phyloP scores from a whole-genome alignment of 2,888 invertebrate genomes.

The Drosophila multiciliata region DNA sequence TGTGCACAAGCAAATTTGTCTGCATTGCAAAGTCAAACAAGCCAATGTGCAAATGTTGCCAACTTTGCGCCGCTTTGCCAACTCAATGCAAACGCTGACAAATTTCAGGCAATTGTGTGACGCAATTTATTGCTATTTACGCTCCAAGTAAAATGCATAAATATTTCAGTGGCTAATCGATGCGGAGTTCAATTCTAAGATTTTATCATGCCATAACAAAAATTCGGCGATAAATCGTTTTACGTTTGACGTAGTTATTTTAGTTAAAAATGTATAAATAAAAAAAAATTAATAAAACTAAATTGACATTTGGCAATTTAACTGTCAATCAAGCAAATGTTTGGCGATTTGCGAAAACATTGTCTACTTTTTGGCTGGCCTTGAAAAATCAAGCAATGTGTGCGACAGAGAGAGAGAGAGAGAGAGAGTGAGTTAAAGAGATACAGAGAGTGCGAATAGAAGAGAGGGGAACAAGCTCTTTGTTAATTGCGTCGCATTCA shows the following conservation, averaged over 20 bases:
- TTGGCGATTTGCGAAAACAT: conserved; percentile 33
- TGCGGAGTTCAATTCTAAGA: not conserved
- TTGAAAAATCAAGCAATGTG: conserved; percentile 32
- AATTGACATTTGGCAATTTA: conserved; percentile 10
- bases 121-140: conserved; percentile 7
- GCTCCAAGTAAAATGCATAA: conserved; percentile 8
- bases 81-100: conserved; percentile 37
- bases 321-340: conserved; percentile 15
- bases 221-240: not conserved
- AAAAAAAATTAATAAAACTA: not conserved
- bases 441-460: conserved; percentile 2
- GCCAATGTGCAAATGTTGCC: conserved; percentile 59
- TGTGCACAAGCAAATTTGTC: conserved; percentile 63
- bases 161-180: conserved; percentile 6
- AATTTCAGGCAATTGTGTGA: conserved; percentile 20
- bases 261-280: not conserved
- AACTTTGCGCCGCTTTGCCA: conserved; percentile 31
- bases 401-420: not conserved
- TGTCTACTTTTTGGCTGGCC: conserved; percentile 76
- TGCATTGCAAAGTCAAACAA: conserved; percentile 72
- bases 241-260: not conserved
- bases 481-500: conserved; percentile 58
- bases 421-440: not conserved
- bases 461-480: conserved; percentile 31
- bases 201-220: not conserved